Percentiles rank a stretch among this genome's conserved stretches.
Conservation (phyloP, 2,797 vertebrate species). For the Channallabes apus region DNA sequence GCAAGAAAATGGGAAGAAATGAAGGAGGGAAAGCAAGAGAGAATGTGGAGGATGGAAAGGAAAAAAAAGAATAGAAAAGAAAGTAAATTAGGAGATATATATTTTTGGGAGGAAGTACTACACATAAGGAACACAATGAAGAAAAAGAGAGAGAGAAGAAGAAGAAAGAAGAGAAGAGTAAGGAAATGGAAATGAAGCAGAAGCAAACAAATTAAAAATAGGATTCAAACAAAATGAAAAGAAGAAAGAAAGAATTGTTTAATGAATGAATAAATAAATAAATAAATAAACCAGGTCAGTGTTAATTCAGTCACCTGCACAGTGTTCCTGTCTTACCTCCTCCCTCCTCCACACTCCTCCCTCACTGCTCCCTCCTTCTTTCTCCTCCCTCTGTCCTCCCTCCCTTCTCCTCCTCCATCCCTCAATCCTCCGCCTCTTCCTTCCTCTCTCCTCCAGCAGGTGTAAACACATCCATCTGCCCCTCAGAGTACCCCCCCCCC, state of each 20-base stretch:
- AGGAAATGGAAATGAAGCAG: not conserved
- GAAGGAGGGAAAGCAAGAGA: too few species aligned
- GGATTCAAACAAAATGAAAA: not conserved
- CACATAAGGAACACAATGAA: not conserved
- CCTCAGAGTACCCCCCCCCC: not conserved
- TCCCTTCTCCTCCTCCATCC: not conserved
- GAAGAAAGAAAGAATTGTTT: not conserved
- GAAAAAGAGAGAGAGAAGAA: not conserved
- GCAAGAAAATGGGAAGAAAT: not conserved
- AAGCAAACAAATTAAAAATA: too few species aligned
- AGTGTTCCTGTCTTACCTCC: not conserved
- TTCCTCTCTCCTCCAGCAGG: not conserved
- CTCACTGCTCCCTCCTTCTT: slow-evolving; percentile 28
- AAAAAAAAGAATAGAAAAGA: too few species aligned
- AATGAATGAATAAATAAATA: not conserved
- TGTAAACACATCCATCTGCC: slow-evolving; percentile 24
- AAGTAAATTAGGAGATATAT: too few species aligned
- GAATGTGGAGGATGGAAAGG: too few species aligned
- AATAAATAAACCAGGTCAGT: not conserved
- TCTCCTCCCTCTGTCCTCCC: not conserved
- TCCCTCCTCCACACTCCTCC: not conserved
- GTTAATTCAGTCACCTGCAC: not conserved
- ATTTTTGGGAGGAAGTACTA: not conserved
- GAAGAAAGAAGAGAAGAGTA: not conserved
- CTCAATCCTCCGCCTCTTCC: not conserved